phyloP scores from a whole-genome alignment of 1,140 invertebrate genomes.

The Mya arenaria region DNA sequence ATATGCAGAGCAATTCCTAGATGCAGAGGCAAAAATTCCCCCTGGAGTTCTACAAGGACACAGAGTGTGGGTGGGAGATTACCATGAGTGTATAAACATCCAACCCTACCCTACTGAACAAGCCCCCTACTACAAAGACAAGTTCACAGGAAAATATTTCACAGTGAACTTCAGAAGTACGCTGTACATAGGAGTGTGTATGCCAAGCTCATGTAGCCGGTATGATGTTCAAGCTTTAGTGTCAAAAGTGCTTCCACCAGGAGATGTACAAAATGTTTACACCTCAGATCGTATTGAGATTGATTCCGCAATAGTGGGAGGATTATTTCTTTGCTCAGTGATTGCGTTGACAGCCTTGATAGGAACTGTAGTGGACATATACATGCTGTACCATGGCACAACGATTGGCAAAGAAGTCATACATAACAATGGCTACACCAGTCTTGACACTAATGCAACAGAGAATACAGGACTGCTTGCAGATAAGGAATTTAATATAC shows the following conservation, averaged over 20 bases:
- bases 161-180: neutral
- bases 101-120: neutral
- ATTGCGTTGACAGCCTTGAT: no score
- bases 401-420: neutral
- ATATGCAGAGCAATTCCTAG: conserved; percentile 11
- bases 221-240: conserved; percentile 15
- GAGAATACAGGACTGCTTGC: neutral
- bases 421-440: neutral
- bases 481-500: neutral
- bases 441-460: neutral
- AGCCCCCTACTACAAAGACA: neutral
- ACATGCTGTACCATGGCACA: neutral
- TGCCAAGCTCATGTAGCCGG: conserved; percentile 44
- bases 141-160: conserved; percentile 25
- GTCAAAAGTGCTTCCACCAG: neutral
- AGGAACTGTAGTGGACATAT: neutral
- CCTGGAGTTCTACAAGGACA: conserved; percentile 42
- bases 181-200: conserved; percentile 28
- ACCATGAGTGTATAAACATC: conserved; percentile 19
- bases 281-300: neutral
- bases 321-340: no score
- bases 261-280: neutral
- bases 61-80: conserved; percentile 27
- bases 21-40: conserved; percentile 41
- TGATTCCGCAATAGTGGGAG: neutral